A percentile compares a stretch with the other conserved stretches of the same genome.
These are phyloP conservation scores for Calliscelio sp. DNA, from an alignment of 2,888 invertebrate species.

Conservation along the genomic window DNA sequence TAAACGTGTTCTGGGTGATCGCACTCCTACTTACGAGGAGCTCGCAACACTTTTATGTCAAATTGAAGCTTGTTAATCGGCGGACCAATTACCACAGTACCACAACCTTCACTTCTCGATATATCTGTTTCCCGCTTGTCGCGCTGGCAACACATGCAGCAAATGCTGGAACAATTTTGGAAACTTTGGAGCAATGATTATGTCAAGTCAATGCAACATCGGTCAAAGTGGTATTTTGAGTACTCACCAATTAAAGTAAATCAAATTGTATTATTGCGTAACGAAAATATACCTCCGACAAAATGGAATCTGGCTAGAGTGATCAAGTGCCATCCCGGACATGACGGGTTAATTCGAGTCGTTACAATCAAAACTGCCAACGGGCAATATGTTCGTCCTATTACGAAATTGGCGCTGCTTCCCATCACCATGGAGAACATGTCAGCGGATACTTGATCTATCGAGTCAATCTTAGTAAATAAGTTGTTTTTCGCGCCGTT, in stretches of 20 bases:
- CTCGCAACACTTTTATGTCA: not conserved
- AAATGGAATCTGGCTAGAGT: slow-evolving; percentile 27
- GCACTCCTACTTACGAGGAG: too few relatives aligned
- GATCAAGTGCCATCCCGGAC: not conserved
- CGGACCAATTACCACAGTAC: not conserved
- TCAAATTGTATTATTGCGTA: slow-evolving; percentile 3
- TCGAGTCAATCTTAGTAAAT: too few relatives aligned
- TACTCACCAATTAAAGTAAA: not conserved
- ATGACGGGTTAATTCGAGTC: slow-evolving; percentile 14
- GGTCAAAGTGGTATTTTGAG: slow-evolving; percentile 24
- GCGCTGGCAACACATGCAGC: slow-evolving; percentile 15
- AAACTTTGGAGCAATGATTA: not conserved
- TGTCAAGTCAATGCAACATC: slow-evolving; percentile 7
- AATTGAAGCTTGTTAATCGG: not conserved
- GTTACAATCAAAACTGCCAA: slow-evolving; percentile 8
- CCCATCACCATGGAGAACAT: not conserved
- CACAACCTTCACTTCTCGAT: too few relatives aligned
- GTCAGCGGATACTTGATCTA: too few relatives aligned
- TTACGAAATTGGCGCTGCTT: slow-evolving; percentile 15
- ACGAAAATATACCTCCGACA: slow-evolving; percentile 14
- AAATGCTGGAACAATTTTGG: slow-evolving; percentile 19
- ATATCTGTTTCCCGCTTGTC: not conserved
- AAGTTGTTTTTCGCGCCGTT: not conserved
- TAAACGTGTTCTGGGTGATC: not conserved
- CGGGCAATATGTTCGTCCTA: slow-evolving; percentile 5